phyloP scores from a whole-genome alignment of 2,797 vertebrate species.

The Eulemur albifrons region DNA sequence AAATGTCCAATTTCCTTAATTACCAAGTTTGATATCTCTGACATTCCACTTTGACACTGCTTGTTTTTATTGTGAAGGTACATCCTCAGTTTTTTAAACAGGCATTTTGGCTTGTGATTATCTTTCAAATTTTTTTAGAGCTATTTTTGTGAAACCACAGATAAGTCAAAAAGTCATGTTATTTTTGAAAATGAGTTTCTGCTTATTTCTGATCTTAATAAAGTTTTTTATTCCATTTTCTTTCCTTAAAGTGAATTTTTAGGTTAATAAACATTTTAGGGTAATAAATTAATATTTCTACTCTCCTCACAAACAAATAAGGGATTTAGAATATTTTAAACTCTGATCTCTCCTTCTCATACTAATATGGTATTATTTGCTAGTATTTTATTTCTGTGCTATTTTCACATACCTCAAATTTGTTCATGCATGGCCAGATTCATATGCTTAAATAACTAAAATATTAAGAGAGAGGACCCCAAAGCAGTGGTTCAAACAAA shows the following conservation, averaged over 20 bases:
- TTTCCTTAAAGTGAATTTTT: neutral
- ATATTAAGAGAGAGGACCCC: neutral
- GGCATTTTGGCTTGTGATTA: no score
- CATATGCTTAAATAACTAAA: neutral
- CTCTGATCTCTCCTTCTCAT: neutral
- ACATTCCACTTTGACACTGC: no score
- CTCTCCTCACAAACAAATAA: neutral
- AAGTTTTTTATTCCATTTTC: neutral
- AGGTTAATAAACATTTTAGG: neutral
- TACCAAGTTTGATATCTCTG: no score
- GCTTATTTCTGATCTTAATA: neutral
- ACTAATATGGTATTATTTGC: neutral
- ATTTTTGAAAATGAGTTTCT: no score
- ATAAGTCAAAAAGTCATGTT: no score
- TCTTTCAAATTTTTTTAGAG: no score
- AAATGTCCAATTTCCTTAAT: no score
- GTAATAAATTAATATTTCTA: neutral
- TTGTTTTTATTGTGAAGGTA: no score
- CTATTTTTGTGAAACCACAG: no score
- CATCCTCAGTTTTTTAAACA: no score
- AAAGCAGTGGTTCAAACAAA: neutral
- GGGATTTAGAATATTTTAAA: neutral
- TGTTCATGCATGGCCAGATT: neutral
- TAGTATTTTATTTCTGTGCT: neutral
- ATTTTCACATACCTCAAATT: neutral